Conservation (phyloP, 1,140 invertebrate genomes). For the Drosophila repleta region DNA sequence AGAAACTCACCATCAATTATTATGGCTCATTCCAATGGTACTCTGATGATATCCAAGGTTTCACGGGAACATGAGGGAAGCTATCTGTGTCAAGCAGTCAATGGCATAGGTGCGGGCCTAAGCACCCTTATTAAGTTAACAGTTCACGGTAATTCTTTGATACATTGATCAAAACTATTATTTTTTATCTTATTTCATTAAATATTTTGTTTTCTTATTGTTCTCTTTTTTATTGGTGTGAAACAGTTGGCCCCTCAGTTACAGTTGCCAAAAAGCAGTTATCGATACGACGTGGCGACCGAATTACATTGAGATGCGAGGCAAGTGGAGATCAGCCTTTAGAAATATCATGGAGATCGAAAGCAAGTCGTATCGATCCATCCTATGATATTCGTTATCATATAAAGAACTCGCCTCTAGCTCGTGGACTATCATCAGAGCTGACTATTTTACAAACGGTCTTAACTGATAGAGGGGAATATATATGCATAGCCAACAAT, state of each 20-base stretch:
- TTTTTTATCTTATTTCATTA: background rate
- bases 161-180: background rate
- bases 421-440: constrained; percentile 86
- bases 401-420: constrained; percentile 85
- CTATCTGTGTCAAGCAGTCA: constrained; percentile 92
- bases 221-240: too few relatives aligned
- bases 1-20: constrained; percentile 55
- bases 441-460: constrained; percentile 87
- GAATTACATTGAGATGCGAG: constrained; percentile 89
- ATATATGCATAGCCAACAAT: constrained; percentile 89
- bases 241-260: constrained; percentile 70
- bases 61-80: constrained; percentile 88
- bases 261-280: constrained; percentile 84
- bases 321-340: constrained; percentile 94
- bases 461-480: constrained; percentile 88
- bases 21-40: constrained; percentile 85
- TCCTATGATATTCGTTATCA: constrained; percentile 85
- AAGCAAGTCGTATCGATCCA: constrained; percentile 84
- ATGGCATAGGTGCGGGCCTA: constrained; percentile 90
- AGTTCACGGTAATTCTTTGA: constrained; percentile 87
- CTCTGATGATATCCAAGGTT: constrained; percentile 85
- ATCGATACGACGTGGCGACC: constrained; percentile 88
- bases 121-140: constrained; percentile 90
- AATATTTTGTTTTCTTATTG: background rate
- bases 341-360: constrained; percentile 89